Evolutionary conservation across 2,888 invertebrate genomes (phyloP), one percentile per base, ranked within the genome.

Genomic region (Campoplex nolae): DNA sequence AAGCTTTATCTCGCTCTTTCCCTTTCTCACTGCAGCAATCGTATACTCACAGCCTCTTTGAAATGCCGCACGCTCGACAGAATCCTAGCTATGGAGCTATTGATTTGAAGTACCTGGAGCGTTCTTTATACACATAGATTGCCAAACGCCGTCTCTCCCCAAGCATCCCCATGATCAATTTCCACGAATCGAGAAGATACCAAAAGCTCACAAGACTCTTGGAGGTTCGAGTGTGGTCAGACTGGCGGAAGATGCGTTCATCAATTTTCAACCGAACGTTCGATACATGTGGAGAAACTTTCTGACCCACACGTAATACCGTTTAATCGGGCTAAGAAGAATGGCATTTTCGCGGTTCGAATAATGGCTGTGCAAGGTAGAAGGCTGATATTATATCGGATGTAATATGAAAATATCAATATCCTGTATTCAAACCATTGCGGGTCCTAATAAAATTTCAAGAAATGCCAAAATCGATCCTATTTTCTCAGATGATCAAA

Each of bases 101-200:
- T 88, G 88, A 88, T 88, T 86, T 62, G 68, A 88, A 84, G 88
- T 79, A 84, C 83, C 88, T 58, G 28, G 32, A 28, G 42, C 62
- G 58, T 54, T 38, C 38, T 28, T 28, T 32, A 56, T 42, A 67
- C 45, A 75, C 45, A 23, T 68, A 68, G 67, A 82, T 45, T 68
- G 68, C 42, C 45, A 75, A 65, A 54, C 35, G 38, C 71, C 67
- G 78, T 77, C 84, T 76, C 84, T 73, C 84, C 56, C 73, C 84
- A 80, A 54, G 71, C 73, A 58, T 58, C 56, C 65, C 51, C 78
- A 32, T 80, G 78, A 86, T 88, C 86, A 88, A 88, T 88, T 88
- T 83, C 83, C 82, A 51, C 77, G 54, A 74, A 62, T 80, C 81
- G 73, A 74, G 67, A 71, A 62, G 78, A 78, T 58, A 45, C 51